Base-by-base conservation (phyloP, 2,113 vertebrate species). In the Macaca mulatta region DNA sequence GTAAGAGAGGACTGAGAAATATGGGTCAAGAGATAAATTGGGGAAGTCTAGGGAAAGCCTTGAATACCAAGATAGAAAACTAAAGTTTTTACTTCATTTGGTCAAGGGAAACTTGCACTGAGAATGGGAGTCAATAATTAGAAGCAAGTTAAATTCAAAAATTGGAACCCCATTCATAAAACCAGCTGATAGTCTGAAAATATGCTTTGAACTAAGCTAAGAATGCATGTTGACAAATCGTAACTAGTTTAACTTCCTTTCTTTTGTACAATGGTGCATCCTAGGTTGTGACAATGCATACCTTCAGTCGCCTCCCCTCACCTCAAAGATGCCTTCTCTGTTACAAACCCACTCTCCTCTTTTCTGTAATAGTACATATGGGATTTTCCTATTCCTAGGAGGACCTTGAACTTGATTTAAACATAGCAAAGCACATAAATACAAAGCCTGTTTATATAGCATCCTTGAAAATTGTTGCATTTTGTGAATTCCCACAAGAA, bases 401-500 rank as follows among this genome's bases (percentile, higher is more conserved):
- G 52, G 32, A 69, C 32, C 2, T 45, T 80, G 57, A 59, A 40
- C 48, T 88, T 67, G 38, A 72, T 93, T 94, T 94, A 50, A 81
- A 45, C 23, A 50, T 35, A 70, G 55, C 32, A 45, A 59, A 75
- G 2, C 20, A 93, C 32, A 38, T 38, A 38, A 81, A 43, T 64
- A 30, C 2, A 77, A 92, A 94, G 11, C 5, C 12, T 61, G 45
- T 61, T 40, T 82, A 16, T 61, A 23, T 59, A 83, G 23, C 6
- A 40, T 84, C 20, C 38, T 81, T 78, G 70, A 57, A 80, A 72
- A 11, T 57, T 50, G 55, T 84, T 96, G 90, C 22, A 77, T 67
- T 79, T n/a, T 59, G 48, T 78, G 64, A 93, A 91, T 91, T 92
- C 59, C 81, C 92, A 93, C 25, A 85, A 40, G 38, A 90, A 67